Base-by-base conservation (phyloP, 2,888 invertebrate genomes). In the Polyploca ridens region DNA sequence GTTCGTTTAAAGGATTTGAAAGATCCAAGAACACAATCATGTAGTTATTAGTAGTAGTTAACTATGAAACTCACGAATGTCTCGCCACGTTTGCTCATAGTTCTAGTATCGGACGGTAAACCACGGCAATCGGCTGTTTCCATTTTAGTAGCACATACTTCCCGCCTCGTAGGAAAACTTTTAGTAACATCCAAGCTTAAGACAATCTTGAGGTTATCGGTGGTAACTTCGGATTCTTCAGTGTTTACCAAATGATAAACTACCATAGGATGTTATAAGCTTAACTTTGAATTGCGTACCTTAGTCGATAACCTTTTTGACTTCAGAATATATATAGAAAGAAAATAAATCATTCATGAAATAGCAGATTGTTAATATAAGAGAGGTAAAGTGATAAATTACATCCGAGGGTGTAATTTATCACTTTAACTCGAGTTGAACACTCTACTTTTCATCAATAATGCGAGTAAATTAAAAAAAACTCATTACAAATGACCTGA, bases 71-170 rank as follows among this genome's bases (percentile, higher is more conserved):
- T 46, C 62, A 70, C 64, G 67, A 65, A 61, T 68, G 63, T 63
- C 49, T 54, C 64, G 69, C 63, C 68, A 71, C 64, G 63, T 69
- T 73, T 62, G 63, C 64, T 33, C 27, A 63, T 67, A 72, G 66
- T 77, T 72, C 64, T 41, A 58, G 64, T 69, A 65, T 66, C 65
- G 76, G 75, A 75, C 74, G 67, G 66, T 68, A 69, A 73, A 69
- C 74, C 67, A 70, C 68, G 74, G 72, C 77, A 78, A 74, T 78
- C 80, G 76, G 84, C 82, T 85, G 81, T 85, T 82, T 82, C 76
- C 75, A 83, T 82, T 80, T 78, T 79, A 78, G 75, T 71, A 69
- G 73, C 81, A 77, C 86, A 88, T 87, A 86, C 84, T 88, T 87
- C 78, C 67, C 73, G 69, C 66, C 69, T 77, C 78, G 77, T 73